Conservation (phyloP, 1,140 invertebrate genomes). For the Lethrus apterus region DNA sequence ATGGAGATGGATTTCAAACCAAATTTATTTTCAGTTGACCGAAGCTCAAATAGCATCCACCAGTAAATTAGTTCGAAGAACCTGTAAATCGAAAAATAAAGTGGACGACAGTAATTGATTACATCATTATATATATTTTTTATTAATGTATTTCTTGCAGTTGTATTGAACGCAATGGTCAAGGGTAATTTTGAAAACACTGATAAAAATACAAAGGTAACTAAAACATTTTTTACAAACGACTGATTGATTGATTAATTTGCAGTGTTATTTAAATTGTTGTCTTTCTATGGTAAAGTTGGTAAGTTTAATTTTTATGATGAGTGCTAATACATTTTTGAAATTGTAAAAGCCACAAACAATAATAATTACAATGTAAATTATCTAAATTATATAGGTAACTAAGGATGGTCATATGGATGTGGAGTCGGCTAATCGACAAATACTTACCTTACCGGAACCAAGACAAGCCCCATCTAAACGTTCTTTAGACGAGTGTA, state of each 20-base stretch:
- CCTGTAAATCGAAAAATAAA: conserved; percentile 37
- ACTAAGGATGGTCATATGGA: not conserved
- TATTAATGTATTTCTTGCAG: not conserved
- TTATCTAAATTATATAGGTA: not conserved
- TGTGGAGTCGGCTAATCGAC: not conserved
- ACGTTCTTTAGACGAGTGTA: not conserved
- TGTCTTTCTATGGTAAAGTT: not conserved
- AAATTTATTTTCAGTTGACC: conserved; percentile 31
- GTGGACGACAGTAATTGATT: conserved; percentile 30
- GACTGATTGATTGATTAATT: not conserved
- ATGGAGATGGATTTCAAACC: not conserved
- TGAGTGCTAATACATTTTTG: not conserved
- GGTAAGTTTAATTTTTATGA: not conserved
- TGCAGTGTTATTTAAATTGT: not conserved
- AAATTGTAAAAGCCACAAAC: not conserved
- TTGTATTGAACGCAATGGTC: not conserved
- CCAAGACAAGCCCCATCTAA: not conserved
- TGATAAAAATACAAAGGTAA: not conserved
- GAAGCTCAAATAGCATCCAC: conserved; percentile 35
- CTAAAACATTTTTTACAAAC: not conserved
- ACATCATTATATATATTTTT: not conserved
- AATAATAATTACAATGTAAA: not conserved
- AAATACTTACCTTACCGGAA: not conserved
- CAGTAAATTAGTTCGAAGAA: conserved; percentile 33
- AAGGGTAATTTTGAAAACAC: not conserved